Evolutionary conservation across 2,113 vertebrate species (phyloP), one percentile per base, ranked within the genome.

Genomic region (Plecotus auritus): DNA sequence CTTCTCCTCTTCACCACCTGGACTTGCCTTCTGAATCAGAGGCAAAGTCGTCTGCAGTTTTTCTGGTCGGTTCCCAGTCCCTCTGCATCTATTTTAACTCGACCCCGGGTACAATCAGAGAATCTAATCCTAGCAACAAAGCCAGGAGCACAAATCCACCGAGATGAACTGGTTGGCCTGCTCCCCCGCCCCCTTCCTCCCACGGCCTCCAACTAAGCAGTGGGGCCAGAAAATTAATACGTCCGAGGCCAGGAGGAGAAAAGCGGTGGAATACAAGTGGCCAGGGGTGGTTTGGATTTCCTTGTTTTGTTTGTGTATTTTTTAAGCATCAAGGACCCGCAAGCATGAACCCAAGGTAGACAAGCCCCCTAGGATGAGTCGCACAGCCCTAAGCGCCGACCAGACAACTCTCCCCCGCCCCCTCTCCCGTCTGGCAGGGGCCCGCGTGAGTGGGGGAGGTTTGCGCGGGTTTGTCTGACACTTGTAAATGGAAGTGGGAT

Each of bases 61-160:
- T 96, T 85, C 93, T 90, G 42, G 78, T 84, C 59, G 88, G 85
- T 64, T 94, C 77, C 93, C 67, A 37, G 77, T 49, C 90, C 82
- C 82, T 82, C 82, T 83, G 84, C 86, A 78, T 96, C 94, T 96
- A 96, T 98, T 98, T 98, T 96, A 98, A 97, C 73, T 97, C 45
- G 56, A 91, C 72, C 72, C 61, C 40, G 18, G 77, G 96, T 54
- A 59, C 90, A 96, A 83, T 85, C 85, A 0, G 70, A 93, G 77
- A 74, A 28, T 90, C 84, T 95, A 97, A 97, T 97, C 93, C 96
- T 91, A 59, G 95, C 87, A 97, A 98, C 96, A 98, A 98, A 97
- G 95, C 95, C 93, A 90, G 85, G 69, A 74, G 82, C 78, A 80
- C 22, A 81, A 97, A 98, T 47, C 77, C 88, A 88, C 86, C 56